Percentiles rank a stretch among this genome's conserved stretches.
phyloP scores from a whole-genome alignment of 2,113 vertebrate genomes.

The Ariopsis seemanni region DNA sequence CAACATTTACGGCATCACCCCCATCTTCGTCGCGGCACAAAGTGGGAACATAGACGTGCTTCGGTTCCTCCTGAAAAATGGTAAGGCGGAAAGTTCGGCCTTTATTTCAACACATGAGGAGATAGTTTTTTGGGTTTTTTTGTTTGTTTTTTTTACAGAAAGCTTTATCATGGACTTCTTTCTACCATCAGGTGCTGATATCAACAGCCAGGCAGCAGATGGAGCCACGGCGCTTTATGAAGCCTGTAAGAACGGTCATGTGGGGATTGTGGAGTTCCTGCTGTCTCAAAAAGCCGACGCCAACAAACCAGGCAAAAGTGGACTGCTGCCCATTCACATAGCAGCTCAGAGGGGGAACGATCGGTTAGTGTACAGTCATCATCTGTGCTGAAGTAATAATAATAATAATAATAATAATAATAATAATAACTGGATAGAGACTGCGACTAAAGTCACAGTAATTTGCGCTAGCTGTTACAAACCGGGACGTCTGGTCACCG shows the following conservation, averaged over 20 bases:
- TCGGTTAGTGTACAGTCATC: constrained; percentile 67
- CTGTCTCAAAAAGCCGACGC: constrained; percentile 83
- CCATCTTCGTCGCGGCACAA: constrained; percentile 84
- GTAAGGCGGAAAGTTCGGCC: constrained; percentile 3
- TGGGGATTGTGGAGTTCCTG: constrained; percentile 77
- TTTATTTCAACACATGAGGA: neutral
- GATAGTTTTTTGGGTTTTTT: too few relatives aligned
- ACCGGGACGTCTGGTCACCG: too few relatives aligned
- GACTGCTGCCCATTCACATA: constrained; percentile 81
- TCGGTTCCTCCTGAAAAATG: constrained; percentile 74
- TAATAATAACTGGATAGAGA: too few relatives aligned
- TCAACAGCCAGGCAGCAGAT: constrained; percentile 85
- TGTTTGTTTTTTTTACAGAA: neutral
- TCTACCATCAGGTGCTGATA: constrained; percentile 74
- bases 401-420: too few relatives aligned
- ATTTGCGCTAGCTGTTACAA: too few relatives aligned
- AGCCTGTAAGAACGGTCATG: constrained; percentile 83
- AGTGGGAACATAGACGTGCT: constrained; percentile 79
- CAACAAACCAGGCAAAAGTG: constrained; percentile 82
- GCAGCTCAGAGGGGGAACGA: constrained; percentile 81
- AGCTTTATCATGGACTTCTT: neutral
- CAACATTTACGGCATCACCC: constrained; percentile 81
- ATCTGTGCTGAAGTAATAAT: neutral
- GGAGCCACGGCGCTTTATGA: constrained; percentile 83
- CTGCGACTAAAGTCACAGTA: too few relatives aligned